phyloP scores from a whole-genome alignment of 2,797 vertebrate species.

The Melanotaenia maccullochi region DNA sequence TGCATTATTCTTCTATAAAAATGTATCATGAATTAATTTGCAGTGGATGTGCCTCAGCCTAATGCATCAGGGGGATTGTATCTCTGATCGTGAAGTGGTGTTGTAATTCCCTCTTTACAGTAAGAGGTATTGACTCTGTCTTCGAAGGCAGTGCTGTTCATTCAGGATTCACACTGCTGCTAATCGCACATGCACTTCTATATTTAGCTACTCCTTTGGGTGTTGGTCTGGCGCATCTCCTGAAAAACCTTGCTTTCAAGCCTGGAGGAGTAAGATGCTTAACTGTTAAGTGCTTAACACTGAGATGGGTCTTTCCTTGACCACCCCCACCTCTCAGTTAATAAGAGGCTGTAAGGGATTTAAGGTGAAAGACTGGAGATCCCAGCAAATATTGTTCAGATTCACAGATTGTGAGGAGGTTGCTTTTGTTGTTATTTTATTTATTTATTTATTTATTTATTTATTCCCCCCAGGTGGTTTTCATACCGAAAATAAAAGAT shows the following conservation, averaged over 20 bases:
- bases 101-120: conserved; percentile 53
- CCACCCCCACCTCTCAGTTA: conserved; percentile 9
- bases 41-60: conserved; percentile 3
- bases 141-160: conserved; percentile 55
- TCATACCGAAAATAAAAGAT: neutral
- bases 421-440: no score
- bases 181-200: conserved; percentile 74
- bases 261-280: conserved; percentile 72
- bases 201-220: conserved; percentile 75
- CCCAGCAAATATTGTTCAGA: conserved; percentile 11
- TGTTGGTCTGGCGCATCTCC: conserved; percentile 66
- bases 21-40: conserved; percentile 35
- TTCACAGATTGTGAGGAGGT: neutral
- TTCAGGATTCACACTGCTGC: conserved; percentile 70
- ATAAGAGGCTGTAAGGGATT: conserved; percentile 40
- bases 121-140: conserved; percentile 55
- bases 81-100: conserved; percentile 12
- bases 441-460: neutral
- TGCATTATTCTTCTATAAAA: neutral
- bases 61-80: conserved; percentile 22
- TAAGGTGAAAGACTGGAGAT: conserved; percentile 16
- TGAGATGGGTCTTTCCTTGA: conserved; percentile 50
- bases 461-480: neutral
- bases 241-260: conserved; percentile 73
- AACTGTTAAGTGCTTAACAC: conserved; percentile 75